A percentile compares a stretch with the other conserved stretches of the same genome.
phyloP scores from a whole-genome alignment of 2,888 invertebrate species.

The Drosophila hamatofila region DNA sequence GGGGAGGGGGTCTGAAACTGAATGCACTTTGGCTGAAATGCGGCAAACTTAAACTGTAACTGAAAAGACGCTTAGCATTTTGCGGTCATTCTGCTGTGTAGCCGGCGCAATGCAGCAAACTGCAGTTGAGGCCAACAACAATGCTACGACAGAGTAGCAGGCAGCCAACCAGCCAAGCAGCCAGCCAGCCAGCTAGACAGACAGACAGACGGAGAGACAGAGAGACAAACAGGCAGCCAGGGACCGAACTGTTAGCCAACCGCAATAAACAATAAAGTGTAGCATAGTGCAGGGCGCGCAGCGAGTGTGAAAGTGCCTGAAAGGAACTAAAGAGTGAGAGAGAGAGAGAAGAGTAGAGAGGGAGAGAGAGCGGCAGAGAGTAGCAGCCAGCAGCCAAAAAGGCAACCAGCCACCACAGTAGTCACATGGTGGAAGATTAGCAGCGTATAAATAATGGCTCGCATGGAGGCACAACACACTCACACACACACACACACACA shows the following conservation, averaged over 20 bases:
- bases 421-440: constrained; percentile 70
- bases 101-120: constrained; percentile 60
- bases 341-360: neutral
- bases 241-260: constrained; percentile 62
- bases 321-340: neutral
- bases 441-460: constrained; percentile 70
- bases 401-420: constrained; percentile 63
- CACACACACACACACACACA: constrained; percentile 8
- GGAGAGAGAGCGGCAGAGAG: neutral
- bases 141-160: constrained; percentile 47
- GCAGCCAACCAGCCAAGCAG: constrained; percentile 29
- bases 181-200: neutral
- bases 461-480: constrained; percentile 29
- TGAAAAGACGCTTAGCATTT: constrained; percentile 75
- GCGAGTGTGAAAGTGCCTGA: constrained; percentile 54
- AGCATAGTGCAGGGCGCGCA: constrained; percentile 49
- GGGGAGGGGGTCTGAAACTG: constrained; percentile 23
- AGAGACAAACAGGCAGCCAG: constrained; percentile 37
- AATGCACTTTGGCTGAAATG: constrained; percentile 70
- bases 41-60: constrained; percentile 72
- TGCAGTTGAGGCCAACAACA: constrained; percentile 48
- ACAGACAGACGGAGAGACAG: neutral
- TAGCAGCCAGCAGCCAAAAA: constrained; percentile 64
- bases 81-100: constrained; percentile 61
- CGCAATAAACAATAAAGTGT: constrained; percentile 79